Conservation (phyloP, 2,888 invertebrate genomes). For the Griposia aprilina region DNA sequence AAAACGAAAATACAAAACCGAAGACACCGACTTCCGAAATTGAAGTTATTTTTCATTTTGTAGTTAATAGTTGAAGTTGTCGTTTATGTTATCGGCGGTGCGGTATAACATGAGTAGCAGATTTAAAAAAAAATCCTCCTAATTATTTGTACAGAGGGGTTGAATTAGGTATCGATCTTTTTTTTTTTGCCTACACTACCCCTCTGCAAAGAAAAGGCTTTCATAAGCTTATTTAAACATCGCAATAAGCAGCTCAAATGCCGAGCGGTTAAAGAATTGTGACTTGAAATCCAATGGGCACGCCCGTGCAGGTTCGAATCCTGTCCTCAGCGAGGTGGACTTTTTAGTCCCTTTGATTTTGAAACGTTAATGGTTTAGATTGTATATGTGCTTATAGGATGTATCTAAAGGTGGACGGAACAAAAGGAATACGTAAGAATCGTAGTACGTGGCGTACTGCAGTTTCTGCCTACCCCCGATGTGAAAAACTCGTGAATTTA, state of each 20-base stretch:
- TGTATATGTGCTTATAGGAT: slow-evolving; percentile 54
- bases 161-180: too few species aligned
- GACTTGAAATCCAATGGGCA: slow-evolving; percentile 91
- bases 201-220: neutral
- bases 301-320: slow-evolving; percentile 91
- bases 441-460: neutral
- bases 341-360: slow-evolving; percentile 19
- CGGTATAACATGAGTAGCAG: too few species aligned
- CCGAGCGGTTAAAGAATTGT: too few species aligned
- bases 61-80: too few species aligned
- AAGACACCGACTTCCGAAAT: too few species aligned
- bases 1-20: too few species aligned
- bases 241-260: neutral
- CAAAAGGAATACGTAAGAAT: neutral
- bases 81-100: too few species aligned
- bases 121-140: too few species aligned
- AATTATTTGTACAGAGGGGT: too few species aligned
- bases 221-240: neutral
- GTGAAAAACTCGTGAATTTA: neutral
- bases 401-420: neutral
- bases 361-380: neutral
- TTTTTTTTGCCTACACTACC: neutral
- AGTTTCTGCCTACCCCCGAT: neutral
- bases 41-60: too few species aligned
- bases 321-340: slow-evolving; percentile 76